Evolutionary conservation across 2,888 invertebrate species (phyloP).

Genomic region (Luperina nickerlii): DNA sequence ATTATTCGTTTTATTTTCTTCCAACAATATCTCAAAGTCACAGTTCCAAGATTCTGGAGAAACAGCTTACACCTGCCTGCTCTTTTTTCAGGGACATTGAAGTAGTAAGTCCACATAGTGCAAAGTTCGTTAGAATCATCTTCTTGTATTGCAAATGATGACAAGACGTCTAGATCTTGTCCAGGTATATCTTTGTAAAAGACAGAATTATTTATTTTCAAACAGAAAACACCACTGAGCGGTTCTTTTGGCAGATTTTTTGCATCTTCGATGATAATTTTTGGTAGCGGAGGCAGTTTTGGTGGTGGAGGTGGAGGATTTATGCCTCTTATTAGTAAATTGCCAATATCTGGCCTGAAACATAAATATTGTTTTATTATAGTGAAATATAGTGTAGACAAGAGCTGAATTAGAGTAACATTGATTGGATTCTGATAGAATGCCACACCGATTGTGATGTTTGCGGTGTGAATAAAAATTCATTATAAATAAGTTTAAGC

Average conservation of each 20-base stretch:
- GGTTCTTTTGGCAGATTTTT: slow-evolving; percentile 45
- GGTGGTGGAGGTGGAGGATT: slow-evolving; percentile 76
- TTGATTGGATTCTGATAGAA: background rate
- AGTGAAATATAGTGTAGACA: background rate
- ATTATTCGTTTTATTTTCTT: slow-evolving; percentile 79
- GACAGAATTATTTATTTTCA: slow-evolving; percentile 83
- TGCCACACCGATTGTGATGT: background rate
- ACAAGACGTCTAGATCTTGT: slow-evolving; percentile 70
- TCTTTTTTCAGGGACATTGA: slow-evolving; percentile 79
- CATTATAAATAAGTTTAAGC: background rate
- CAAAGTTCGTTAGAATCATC: slow-evolving; percentile 77
- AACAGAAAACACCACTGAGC: slow-evolving; percentile 74
- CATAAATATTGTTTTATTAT: slow-evolving; percentile 13
- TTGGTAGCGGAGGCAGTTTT: slow-evolving; percentile 74
- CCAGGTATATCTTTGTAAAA: slow-evolving; percentile 76
- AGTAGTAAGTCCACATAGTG: slow-evolving; percentile 84
- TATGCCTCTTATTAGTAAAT: slow-evolving; percentile 79
- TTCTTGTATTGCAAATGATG: slow-evolving; percentile 64
- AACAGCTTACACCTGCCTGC: slow-evolving; percentile 80
- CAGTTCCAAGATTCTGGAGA: slow-evolving; percentile 89
- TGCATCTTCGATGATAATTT: slow-evolving; percentile 68
- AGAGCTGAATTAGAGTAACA: background rate
- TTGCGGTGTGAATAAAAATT: background rate
- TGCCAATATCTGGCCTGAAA: slow-evolving; percentile 78
- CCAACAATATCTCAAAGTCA: slow-evolving; percentile 88